A percentile compares a stretch with the other conserved stretches of the same genome.
Evolutionary conservation across 35 echinoderm and acorn worm genomes (phyloP).

Genomic region (Strongylocentrotus purpuratus): DNA sequence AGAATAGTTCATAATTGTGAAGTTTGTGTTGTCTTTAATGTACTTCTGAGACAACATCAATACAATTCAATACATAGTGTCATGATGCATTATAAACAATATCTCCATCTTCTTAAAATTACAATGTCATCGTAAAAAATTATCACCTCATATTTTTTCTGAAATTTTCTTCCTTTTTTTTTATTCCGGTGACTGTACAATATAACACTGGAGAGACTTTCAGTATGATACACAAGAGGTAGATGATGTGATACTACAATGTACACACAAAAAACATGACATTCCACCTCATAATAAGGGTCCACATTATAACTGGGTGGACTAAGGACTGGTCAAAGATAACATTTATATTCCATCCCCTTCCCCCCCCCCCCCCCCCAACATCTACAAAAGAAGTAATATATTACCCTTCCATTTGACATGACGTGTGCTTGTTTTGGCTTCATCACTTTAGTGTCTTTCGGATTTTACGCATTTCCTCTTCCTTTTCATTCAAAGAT

Average conservation of each 20-base stretch:
- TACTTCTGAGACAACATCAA: constrained; percentile 46
- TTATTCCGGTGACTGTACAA: constrained; percentile 22
- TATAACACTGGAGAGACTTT: constrained; percentile 52
- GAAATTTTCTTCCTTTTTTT: constrained; percentile 19
- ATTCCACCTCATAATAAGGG: not conserved
- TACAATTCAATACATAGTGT: constrained; percentile 51
- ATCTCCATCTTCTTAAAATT: constrained; percentile 23
- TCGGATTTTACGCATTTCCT: not conserved
- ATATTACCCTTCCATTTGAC: not conserved
- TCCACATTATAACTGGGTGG: not conserved
- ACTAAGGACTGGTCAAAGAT: constrained; percentile 8
- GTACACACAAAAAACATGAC: not conserved
- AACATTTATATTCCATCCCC: not conserved
- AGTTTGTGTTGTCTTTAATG: constrained; percentile 51
- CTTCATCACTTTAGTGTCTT: not conserved
- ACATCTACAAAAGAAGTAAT: too few species aligned
- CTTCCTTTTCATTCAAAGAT: not conserved
- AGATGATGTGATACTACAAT: constrained; percentile 31
- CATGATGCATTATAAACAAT: constrained; percentile 49
- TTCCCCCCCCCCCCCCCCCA: too few species aligned
- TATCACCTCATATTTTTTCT: constrained; percentile 46
- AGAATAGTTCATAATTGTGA: constrained; percentile 18
- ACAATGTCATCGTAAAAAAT: constrained; percentile 43
- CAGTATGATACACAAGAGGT: constrained; percentile 21
- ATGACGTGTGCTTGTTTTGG: not conserved